Evolutionary conservation across 2,113 vertebrate species (phyloP), one percentile per base, ranked within the genome.

Genomic region (Amphiprion ocellaris): DNA sequence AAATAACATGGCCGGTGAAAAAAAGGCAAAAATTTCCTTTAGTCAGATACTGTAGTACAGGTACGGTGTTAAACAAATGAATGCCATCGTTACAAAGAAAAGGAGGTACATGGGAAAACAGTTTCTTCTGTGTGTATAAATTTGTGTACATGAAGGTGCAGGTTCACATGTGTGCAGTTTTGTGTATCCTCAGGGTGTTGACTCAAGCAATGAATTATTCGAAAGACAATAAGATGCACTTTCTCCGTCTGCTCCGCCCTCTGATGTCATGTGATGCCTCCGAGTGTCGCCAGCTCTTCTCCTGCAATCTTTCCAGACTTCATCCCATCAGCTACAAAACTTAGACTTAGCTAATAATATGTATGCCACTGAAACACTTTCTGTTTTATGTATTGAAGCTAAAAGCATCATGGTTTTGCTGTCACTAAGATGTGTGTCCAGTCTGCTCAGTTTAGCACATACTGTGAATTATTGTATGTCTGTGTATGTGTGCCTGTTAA

Each of bases 221-320:
- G 47, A 72, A 37, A 30, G 58, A 33, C 30, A 46, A 4, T 50
- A 68, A 55, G 50, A 62, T 62, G 54, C 26, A 24, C 9, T 74
- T 55, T 10, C 46, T 39, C n/a, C 59, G 17, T 56, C 55, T 67
- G 68, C 62, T 73, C 56, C 24, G 30, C 33, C 49, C 53, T 66
- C 58, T 47, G 37, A 65, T 24, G 37, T 44, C 78, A 81, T 4
- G 10, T 74, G 75, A 69, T 59, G 64, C 50, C 24, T 74, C 39
- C 50, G 14, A 55, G 56, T 58, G 54, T 39, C 8, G 12, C 21
- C 52, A 64, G 66, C 49, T n/a, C 17, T 9, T 19, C 17, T 21
- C 21, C 6, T 52, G 9, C 16, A 17, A 44, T 15, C 41, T 44
- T 44, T 15, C 1, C 41, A 44, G 41, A 44, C 41, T 44, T 44